A percentile compares a stretch with the other conserved stretches of the same genome.
phyloP scores from a whole-genome alignment of 2,113 vertebrate genomes.

The Oceanites oceanicus region DNA sequence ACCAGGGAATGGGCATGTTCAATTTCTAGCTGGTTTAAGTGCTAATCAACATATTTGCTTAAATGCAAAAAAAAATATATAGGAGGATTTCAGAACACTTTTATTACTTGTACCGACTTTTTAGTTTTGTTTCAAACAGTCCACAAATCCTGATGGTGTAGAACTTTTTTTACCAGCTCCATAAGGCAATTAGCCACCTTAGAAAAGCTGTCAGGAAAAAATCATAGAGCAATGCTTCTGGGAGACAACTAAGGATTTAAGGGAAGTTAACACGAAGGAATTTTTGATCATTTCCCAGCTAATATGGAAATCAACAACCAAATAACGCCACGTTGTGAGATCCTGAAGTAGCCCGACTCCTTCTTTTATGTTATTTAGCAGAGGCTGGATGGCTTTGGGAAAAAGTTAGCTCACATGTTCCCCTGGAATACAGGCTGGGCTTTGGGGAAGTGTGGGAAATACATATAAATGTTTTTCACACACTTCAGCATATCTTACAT shows the following conservation, averaged over 20 bases:
- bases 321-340: neutral
- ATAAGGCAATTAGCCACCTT: neutral
- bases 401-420: neutral
- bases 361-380: neutral
- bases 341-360: neutral
- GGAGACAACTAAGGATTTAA: neutral
- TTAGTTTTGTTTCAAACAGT: neutral
- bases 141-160: neutral
- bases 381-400: neutral
- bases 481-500: neutral
- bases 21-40: neutral
- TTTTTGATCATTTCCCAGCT: neutral
- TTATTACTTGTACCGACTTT: neutral
- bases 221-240: neutral
- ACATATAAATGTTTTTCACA: constrained; percentile 12
- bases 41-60: neutral
- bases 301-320: neutral
- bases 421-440: neutral
- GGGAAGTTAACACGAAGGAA: neutral
- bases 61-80: neutral
- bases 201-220: neutral
- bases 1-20: neutral
- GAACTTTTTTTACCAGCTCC: neutral
- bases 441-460: constrained; percentile 31
- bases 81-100: neutral